phyloP scores from a whole-genome alignment of 2,797 vertebrate species.

The Enteromius viviparus region DNA sequence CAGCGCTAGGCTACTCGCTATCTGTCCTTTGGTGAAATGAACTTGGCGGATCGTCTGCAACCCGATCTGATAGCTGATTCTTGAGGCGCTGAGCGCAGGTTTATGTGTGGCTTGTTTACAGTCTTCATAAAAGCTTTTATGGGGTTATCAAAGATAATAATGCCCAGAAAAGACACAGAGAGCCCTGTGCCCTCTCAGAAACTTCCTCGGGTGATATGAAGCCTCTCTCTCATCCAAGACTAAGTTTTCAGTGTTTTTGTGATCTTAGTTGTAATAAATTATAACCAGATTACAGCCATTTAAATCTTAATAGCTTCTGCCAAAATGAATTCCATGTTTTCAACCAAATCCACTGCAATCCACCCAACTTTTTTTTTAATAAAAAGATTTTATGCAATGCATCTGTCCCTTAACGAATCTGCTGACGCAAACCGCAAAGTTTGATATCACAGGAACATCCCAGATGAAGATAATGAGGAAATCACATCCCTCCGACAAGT shows the following conservation, averaged over 20 bases:
- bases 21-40: conserved; percentile 41
- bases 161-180: conserved; percentile 49
- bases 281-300: background rate
- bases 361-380: too few relatives aligned
- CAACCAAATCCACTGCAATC: too few relatives aligned
- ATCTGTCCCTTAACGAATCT: too few relatives aligned
- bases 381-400: too few relatives aligned
- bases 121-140: conserved; percentile 51
- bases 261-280: background rate
- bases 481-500: too few relatives aligned
- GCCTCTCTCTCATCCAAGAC: conserved; percentile 7
- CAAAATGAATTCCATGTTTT: background rate
- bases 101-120: conserved; percentile 52
- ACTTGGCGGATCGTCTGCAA: conserved; percentile 11
- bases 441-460: too few relatives aligned
- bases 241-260: conserved; percentile 23
- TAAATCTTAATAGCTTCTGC: background rate
- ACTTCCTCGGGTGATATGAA: conserved; percentile 41
- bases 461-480: too few relatives aligned
- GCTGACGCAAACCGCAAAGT: too few relatives aligned
- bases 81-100: conserved; percentile 39
- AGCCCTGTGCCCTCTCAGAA: conserved; percentile 49
- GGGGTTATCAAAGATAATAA: conserved; percentile 48
- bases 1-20: conserved; percentile 21
- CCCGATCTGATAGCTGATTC: conserved; percentile 45